Percentiles rank a stretch among this genome's conserved stretches.
Conservation (phyloP, 2,797 vertebrate genomes). For the Poliocrania exsul region DNA sequence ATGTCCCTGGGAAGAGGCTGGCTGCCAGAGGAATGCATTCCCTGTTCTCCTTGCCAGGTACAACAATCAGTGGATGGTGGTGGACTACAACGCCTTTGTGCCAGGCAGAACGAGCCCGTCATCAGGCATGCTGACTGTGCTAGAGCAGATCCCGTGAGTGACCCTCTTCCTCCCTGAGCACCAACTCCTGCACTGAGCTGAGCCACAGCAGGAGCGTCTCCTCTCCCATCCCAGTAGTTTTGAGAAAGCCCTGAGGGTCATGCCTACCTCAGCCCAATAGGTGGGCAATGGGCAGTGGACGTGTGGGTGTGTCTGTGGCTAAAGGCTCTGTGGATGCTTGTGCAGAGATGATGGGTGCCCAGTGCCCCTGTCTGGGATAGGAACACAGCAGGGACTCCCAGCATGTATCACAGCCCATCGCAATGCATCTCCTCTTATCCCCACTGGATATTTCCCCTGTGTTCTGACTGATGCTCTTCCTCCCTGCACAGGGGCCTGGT, state of each 20-base stretch:
- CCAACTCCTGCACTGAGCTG: fast-evolving
- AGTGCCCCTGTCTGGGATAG: neutral
- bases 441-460: fast-evolving
- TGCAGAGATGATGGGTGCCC: neutral
- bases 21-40: neutral
- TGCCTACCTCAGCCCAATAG: fast-evolving
- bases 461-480: neutral
- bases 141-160: constrained; percentile 96
- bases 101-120: constrained; percentile 65
- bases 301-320: neutral
- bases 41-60: constrained; percentile 76
- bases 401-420: neutral
- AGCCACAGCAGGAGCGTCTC: fast-evolving
- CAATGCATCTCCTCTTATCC: fast-evolving
- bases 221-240: fast-evolving
- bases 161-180: fast-evolving
- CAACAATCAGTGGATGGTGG: constrained; percentile 98
- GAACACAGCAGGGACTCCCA: too few relatives aligned
- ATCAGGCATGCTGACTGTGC: constrained; percentile 81
- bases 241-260: neutral
- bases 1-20: neutral
- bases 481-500: constrained; percentile 80
- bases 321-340: neutral
- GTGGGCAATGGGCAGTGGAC: neutral
- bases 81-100: constrained; percentile 88